phyloP scores from a whole-genome alignment of 2,113 vertebrate genomes.

The Telmatochromis sp. region DNA sequence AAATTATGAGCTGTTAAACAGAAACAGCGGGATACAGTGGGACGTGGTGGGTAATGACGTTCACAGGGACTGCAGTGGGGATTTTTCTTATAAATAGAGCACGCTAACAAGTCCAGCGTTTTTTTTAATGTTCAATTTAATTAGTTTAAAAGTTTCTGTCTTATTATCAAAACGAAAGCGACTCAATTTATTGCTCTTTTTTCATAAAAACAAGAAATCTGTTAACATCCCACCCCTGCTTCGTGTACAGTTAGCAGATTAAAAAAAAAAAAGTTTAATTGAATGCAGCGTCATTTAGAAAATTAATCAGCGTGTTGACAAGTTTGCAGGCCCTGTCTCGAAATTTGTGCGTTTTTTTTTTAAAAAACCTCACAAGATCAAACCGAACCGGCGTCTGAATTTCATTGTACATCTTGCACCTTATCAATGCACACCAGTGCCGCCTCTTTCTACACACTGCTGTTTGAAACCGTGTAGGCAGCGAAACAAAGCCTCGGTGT shows the following conservation, averaged over 20 bases:
- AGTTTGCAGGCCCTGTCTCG: background rate
- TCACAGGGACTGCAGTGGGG: background rate
- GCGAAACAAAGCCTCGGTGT: slow-evolving; percentile 34
- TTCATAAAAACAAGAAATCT: background rate
- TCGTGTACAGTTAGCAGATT: background rate
- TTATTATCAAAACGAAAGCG: background rate
- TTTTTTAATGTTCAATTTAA: background rate
- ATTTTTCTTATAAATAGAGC: background rate
- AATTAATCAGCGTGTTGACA: background rate
- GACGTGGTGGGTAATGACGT: background rate
- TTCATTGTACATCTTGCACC: background rate
- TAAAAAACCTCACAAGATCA: background rate
- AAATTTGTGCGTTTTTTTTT: background rate
- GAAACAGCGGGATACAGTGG: slow-evolving; percentile 6
- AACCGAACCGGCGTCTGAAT: background rate
- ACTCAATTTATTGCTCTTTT: background rate
- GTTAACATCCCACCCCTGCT: background rate
- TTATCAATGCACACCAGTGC: slow-evolving; percentile 12
- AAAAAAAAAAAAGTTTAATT: rapidly evolving
- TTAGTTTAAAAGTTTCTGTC: background rate
- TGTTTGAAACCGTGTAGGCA: slow-evolving; percentile 27
- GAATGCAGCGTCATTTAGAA: background rate
- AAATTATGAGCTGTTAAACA: slow-evolving; percentile 31
- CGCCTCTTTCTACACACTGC: slow-evolving; percentile 15
- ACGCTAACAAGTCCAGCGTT: background rate